A percentile compares a stretch with the other conserved stretches of the same genome.
These are phyloP conservation scores for Ganaspis sp. DNA, from an alignment of 1,140 invertebrate species.

Conservation along the genomic window DNA sequence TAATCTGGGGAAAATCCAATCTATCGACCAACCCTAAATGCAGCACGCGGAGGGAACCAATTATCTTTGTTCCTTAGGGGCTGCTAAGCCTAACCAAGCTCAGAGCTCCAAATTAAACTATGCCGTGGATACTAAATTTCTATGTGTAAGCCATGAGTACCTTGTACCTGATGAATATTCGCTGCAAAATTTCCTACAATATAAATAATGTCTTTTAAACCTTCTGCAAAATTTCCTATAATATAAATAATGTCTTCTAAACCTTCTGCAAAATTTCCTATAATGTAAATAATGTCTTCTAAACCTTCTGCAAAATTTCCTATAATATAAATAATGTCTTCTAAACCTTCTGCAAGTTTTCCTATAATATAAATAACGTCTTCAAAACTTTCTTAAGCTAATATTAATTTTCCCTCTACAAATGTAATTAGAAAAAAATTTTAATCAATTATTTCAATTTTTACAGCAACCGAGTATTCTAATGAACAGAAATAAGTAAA, in stretches of 20 bases:
- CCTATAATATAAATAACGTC: no score
- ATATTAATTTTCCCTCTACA: no score
- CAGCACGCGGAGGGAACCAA: slow-evolving; percentile 23
- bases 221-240: not conserved
- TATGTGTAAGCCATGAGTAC: not conserved
- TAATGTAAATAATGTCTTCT: no score
- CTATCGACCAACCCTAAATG: slow-evolving; percentile 4
- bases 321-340: no score
- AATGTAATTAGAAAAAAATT: no score
- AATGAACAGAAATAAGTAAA: not conserved
- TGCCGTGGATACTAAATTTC: slow-evolving; percentile 4
- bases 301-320: not conserved
- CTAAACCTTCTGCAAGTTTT: no score
- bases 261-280: not conserved
- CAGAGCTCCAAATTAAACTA: slow-evolving; percentile 5
- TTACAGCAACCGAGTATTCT: not conserved
- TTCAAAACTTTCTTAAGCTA: no score
- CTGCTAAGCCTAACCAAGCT: slow-evolving; percentile 21
- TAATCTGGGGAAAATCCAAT: slow-evolving; percentile 11
- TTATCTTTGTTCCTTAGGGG: slow-evolving; percentile 23
- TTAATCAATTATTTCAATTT: no score
- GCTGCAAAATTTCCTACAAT: not conserved
- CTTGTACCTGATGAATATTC: slow-evolving; percentile 15
- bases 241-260: no score
- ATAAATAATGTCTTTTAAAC: no score